These are phyloP conservation scores for Brachionus calyciflorus DNA, from an alignment of 1,140 invertebrate species.

Conservation along the genomic window DNA sequence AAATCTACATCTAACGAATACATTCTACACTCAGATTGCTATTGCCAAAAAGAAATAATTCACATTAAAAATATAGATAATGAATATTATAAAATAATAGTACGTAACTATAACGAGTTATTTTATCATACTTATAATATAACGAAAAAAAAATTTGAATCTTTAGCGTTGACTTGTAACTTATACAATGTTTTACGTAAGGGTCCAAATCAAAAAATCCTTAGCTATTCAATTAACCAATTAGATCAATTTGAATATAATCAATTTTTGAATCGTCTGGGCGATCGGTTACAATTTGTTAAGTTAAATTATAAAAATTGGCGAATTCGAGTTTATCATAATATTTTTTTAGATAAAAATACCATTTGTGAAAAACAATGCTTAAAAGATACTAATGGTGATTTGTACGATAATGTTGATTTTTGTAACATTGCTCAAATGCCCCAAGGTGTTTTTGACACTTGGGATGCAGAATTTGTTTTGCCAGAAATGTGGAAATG, in stretches of 20 bases:
- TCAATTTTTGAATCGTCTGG: neutral
- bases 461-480: neutral
- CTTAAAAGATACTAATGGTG: neutral
- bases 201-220: conserved; percentile 22
- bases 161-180: conserved; percentile 3
- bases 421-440: conserved; percentile 41
- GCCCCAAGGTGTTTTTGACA: neutral
- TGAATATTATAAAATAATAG: neutral
- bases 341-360: neutral
- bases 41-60: neutral
- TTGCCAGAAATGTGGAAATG: neutral
- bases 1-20: neutral
- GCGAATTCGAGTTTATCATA: conserved; percentile 25
- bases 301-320: conserved; percentile 32
- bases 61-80: neutral
- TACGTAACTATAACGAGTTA: neutral
- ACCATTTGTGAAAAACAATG: conserved; percentile 1
- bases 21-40: neutral
- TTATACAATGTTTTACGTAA: conserved; percentile 26
- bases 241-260: neutral
- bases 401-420: conserved; percentile 24
- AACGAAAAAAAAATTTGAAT: conserved; percentile 14
- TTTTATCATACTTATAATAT: neutral
- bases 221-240: neutral
- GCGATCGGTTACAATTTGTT: neutral